Conservation (phyloP, 1,140 invertebrate genomes). For the Maniola jurtina region DNA sequence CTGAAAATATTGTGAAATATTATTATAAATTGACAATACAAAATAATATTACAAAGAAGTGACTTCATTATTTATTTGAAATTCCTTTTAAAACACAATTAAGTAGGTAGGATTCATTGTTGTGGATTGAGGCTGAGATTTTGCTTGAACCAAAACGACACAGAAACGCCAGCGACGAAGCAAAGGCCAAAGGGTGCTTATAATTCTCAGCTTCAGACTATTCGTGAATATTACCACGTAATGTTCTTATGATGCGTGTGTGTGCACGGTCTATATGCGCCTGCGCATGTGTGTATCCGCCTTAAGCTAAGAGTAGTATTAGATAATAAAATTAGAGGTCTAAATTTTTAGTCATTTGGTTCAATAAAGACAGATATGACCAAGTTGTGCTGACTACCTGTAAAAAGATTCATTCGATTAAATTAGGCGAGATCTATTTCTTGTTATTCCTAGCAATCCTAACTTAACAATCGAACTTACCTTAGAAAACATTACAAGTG, state of each 20-base stretch:
- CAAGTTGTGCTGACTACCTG: constrained; percentile 44
- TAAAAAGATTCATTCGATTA: constrained; percentile 17
- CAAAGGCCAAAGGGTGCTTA: too few species aligned
- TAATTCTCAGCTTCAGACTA: too few species aligned
- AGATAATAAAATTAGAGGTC: constrained; percentile 13
- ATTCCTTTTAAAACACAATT: neutral
- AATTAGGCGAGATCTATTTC: neutral
- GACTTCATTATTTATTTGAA: constrained; percentile 33
- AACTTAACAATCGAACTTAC: constrained; percentile 24
- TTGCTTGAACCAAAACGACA: too few species aligned
- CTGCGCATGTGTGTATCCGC: too few species aligned
- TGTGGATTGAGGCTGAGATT: too few species aligned
- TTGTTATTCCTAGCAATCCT: neutral
- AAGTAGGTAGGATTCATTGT: too few species aligned
- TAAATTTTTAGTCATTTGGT: constrained; percentile 45
- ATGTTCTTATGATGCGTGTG: too few species aligned
- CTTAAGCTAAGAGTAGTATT: neutral
- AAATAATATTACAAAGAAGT: constrained; percentile 59
- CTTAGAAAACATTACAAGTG: constrained; percentile 45
- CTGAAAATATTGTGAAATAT: constrained; percentile 75
- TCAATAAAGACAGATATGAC: constrained; percentile 47
- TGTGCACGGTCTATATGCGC: too few species aligned
- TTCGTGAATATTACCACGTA: too few species aligned
- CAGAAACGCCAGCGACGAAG: too few species aligned
- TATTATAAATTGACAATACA: constrained; percentile 76